Evolutionary conservation across 2,113 vertebrate genomes (phyloP), one percentile per base, ranked within the genome.

Genomic region (Corapipo altera): DNA sequence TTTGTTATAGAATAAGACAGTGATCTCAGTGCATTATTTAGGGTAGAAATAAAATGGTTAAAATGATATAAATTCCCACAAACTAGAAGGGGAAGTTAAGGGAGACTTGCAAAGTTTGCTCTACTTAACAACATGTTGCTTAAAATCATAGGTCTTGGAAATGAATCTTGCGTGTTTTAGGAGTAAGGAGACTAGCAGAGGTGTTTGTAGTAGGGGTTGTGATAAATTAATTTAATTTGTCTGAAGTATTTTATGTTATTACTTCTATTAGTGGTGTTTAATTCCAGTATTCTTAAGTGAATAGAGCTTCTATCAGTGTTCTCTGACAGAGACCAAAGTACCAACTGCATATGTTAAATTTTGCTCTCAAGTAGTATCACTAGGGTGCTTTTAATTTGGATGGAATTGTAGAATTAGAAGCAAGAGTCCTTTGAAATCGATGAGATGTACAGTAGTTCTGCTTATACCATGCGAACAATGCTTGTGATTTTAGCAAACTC

Each of bases 41-140:
- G 41, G 27, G 37, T 95, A 93, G 91, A 93, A 96, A 94, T 94
- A 82, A 95, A 94, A 92, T 82, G 85, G 83, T 88, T 95, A 91
- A 89, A 73, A 69, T 81, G 52, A 33, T 73, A 89, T 90, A 65
- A 96, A 93, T 95, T 95, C 61, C 65, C 90, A 79, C 59, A 87
- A 72, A 91, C 71, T 73, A 49, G 26, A 61, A n/a, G 21, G 24
- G 14, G 8, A 30, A 94, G n/a, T 46, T 81, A 59, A 76, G 44
- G 30, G 67, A 65, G 61, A 49, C 81, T 61, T 35, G 67, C 16
- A 61, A 79, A 46, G 14, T 17, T 93, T 94, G 32, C 57, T 4
- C 7, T 11, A 9, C 32, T 88, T 70, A 84, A 58, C 37, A 46
- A 39, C 59, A 43, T 39, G 12, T 79, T 91, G 14, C 44, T 78